Evolutionary conservation across 2,797 vertebrate genomes (phyloP).

Genomic region (Ctenopoma kingsleyae): DNA sequence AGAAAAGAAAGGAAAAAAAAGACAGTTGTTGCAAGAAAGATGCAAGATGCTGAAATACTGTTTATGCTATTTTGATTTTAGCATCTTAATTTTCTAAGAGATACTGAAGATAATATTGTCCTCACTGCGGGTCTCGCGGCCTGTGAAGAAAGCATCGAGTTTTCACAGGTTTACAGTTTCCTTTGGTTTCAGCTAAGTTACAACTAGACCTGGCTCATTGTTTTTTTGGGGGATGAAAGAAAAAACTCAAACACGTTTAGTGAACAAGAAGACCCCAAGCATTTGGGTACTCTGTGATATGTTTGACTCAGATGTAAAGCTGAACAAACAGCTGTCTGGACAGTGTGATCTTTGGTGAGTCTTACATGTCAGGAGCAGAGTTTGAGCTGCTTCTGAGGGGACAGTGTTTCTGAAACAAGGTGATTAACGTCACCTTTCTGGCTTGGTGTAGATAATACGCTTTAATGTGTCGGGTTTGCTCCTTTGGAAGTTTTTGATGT

Average conservation of each 20-base stretch:
- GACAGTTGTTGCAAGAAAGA: slow-evolving; percentile 8
- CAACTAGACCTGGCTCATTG: slow-evolving; percentile 25
- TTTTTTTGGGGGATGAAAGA: slow-evolving; percentile 8
- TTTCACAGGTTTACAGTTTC: slow-evolving; percentile 5
- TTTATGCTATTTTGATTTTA: slow-evolving; percentile 5
- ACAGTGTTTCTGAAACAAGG: slow-evolving; percentile 26
- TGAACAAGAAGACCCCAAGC: slow-evolving; percentile 36
- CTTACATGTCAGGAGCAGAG: slow-evolving; percentile 23
- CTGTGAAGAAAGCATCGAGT: slow-evolving; percentile 13
- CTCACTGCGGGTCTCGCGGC: not conserved
- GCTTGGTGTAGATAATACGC: slow-evolving; percentile 12
- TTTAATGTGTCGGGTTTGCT: not conserved
- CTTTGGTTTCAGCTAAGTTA: slow-evolving; percentile 37
- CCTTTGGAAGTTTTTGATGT: not conserved
- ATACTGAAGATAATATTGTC: slow-evolving; percentile 14
- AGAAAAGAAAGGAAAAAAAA: not conserved
- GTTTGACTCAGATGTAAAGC: slow-evolving; percentile 54
- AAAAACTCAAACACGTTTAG: slow-evolving; percentile 32
- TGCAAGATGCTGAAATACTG: slow-evolving; percentile 1
- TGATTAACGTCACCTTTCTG: slow-evolving; percentile 32
- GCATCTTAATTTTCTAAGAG: slow-evolving; percentile 3
- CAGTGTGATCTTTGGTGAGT: slow-evolving; percentile 42
- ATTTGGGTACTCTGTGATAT: slow-evolving; percentile 39
- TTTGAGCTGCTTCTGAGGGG: slow-evolving; percentile 20
- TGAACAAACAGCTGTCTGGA: slow-evolving; percentile 55